Conservation (phyloP, 2,113 vertebrate genomes). For the Zosterops borbonicus region DNA sequence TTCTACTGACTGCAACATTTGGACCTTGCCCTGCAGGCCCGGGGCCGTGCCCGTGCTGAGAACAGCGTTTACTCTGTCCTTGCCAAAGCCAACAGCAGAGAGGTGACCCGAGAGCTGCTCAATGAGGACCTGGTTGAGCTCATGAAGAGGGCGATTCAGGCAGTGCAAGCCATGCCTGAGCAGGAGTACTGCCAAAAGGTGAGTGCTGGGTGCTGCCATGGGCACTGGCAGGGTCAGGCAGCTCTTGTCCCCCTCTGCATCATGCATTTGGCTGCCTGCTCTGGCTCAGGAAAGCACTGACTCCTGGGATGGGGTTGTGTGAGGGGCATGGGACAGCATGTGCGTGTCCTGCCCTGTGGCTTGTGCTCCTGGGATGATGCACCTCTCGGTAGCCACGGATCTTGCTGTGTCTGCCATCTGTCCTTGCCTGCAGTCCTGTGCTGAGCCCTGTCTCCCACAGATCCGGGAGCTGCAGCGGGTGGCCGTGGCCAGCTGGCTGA, state of each 20-base stretch:
- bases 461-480: constrained; percentile 75
- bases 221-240: neutral
- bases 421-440: neutral
- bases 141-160: constrained; percentile 75
- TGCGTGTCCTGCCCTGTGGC: rapidly evolving
- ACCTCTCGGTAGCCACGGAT: rapidly evolving
- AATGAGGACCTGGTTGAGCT: constrained; percentile 83
- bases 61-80: constrained; percentile 88
- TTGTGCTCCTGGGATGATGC: rapidly evolving
- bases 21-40: constrained; percentile 73
- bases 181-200: constrained; percentile 71
- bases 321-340: rapidly evolving
- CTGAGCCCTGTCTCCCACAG: constrained; percentile 49
- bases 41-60: constrained; percentile 83
- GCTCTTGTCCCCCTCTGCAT: neutral
- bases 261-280: neutral
- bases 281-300: rapidly evolving
- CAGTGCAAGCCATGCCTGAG: constrained; percentile 79
- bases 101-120: constrained; percentile 76
- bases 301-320: neutral
- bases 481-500: neutral
- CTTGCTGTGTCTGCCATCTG: rapidly evolving
- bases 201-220: neutral
- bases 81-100: constrained; percentile 76
- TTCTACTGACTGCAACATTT: neutral